A percentile compares a stretch with the other conserved stretches of the same genome.
These are phyloP conservation scores for Tragelaphus imberbis DNA, from an alignment of 2,113 vertebrate genomes.

Conservation along the genomic window DNA sequence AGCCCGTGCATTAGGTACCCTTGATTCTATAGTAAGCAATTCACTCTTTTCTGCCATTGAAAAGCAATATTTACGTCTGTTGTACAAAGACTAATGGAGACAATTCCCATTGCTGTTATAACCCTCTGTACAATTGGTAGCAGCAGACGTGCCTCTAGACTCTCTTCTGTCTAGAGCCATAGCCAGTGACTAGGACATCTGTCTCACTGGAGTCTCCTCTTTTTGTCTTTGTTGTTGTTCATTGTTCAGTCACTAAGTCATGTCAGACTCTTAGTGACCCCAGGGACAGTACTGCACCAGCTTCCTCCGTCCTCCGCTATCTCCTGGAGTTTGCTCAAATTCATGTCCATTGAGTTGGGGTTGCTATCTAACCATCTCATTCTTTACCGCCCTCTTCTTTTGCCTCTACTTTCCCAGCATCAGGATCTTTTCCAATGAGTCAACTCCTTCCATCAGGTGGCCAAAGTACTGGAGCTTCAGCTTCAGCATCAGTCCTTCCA, in stretches of 20 bases:
- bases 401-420: not conserved
- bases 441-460: not conserved
- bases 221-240: not conserved
- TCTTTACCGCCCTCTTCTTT: not conserved
- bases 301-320: rapidly evolving
- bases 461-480: not conserved
- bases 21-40: not conserved
- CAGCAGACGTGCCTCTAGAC: not conserved
- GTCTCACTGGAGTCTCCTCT: not conserved
- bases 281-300: not conserved
- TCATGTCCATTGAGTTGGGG: not conserved
- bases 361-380: not conserved
- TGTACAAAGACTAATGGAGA: not conserved
- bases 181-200: not conserved
- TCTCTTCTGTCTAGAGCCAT: not conserved
- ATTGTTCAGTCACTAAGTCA: not conserved
- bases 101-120: not conserved
- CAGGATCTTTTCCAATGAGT: not conserved
- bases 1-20: not conserved
- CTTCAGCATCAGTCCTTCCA: not conserved
- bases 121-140: not conserved
- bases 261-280: not conserved
- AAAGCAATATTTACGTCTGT: not conserved
- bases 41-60: not conserved
- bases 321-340: not conserved